Percentiles rank a stretch among this genome's conserved stretches.
phyloP scores from a whole-genome alignment of 2,113 vertebrate genomes.

The Dromaius novaehollandiae region DNA sequence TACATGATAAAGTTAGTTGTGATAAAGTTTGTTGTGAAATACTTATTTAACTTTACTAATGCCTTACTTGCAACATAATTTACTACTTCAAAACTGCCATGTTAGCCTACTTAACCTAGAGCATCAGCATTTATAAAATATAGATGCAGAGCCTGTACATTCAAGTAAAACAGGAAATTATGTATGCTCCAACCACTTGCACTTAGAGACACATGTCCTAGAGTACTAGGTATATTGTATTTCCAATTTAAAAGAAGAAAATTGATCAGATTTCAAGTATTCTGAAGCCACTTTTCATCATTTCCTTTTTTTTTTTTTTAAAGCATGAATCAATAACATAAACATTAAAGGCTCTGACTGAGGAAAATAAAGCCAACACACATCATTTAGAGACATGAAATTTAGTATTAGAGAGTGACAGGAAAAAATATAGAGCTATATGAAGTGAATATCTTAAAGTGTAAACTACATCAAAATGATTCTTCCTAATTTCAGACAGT shows the following conservation, averaged over 20 bases:
- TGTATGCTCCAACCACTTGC: constrained; percentile 26
- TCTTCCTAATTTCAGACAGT: not conserved
- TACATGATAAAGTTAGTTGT: not conserved
- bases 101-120: constrained; percentile 16
- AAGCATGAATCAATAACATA: constrained; percentile 60
- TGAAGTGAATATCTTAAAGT: constrained; percentile 13
- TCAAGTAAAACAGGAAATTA: constrained; percentile 50
- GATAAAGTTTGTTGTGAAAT: not conserved
- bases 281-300: constrained; percentile 50
- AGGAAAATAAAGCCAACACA: constrained; percentile 54
- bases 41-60: constrained; percentile 16
- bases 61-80: constrained; percentile 16
- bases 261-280: constrained; percentile 66
- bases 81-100: not conserved
- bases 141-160: not conserved
- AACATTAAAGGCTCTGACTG: constrained; percentile 61
- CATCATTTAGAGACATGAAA: constrained; percentile 53
- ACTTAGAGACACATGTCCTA: constrained; percentile 49
- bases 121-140: not conserved
- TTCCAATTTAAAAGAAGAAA: constrained; percentile 57
- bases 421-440: constrained; percentile 14
- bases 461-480: not conserved
- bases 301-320: constrained; percentile 43
- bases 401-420: constrained; percentile 33
- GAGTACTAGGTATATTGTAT: constrained; percentile 52